Percentiles rank a stretch among this genome's conserved stretches.
Conservation (phyloP, 2,888 invertebrate species). For the Azorinus chamasolen region DNA sequence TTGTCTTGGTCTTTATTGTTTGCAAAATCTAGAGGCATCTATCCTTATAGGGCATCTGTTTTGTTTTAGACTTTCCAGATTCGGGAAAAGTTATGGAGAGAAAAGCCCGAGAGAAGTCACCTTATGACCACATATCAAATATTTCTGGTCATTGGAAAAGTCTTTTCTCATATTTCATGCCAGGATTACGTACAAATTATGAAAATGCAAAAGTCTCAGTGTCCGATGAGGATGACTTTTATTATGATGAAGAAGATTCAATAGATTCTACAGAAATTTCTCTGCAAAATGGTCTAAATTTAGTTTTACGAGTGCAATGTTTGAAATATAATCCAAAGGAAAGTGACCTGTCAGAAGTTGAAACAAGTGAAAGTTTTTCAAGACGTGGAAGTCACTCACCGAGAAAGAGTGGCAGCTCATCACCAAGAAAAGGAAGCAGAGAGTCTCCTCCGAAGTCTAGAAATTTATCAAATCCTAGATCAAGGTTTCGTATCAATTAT, state of each 20-base stretch:
- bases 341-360: conserved; percentile 13
- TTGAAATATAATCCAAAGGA: conserved; percentile 53
- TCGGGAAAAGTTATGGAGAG: conserved; percentile 9
- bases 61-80: neutral
- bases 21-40: too few species aligned
- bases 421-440: conserved; percentile 45
- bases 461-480: conserved; percentile 31
- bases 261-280: conserved; percentile 39
- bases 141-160: conserved; percentile 53
- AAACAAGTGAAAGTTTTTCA: conserved; percentile 3
- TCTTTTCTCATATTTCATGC: conserved; percentile 12
- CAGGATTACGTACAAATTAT: conserved; percentile 11
- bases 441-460: conserved; percentile 36
- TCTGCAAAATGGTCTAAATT: conserved; percentile 64
- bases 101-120: conserved; percentile 42
- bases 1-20: too few species aligned
- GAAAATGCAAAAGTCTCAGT: conserved; percentile 20
- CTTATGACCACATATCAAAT: conserved; percentile 28
- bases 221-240: conserved; percentile 37
- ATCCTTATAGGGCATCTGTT: too few species aligned
- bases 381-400: conserved; percentile 40
- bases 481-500: conserved; percentile 43
- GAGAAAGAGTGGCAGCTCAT: conserved; percentile 19
- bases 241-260: conserved; percentile 31
- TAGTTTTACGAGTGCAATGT: conserved; percentile 73